phyloP scores from a whole-genome alignment of 2,797 vertebrate genomes.

The Ceryle rudis region DNA sequence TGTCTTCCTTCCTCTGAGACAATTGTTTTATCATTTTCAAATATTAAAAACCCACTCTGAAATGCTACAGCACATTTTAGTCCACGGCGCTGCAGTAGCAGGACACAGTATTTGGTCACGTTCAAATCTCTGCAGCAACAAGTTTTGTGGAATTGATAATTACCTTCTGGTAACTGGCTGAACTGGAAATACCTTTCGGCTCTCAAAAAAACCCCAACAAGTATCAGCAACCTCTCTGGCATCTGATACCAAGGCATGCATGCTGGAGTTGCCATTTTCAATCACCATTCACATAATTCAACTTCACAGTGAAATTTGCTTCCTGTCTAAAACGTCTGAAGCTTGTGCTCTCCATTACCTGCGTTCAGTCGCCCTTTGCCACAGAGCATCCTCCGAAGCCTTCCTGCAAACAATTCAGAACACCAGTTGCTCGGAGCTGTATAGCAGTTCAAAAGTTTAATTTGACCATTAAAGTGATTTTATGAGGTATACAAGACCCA shows the following conservation, averaged over 20 bases:
- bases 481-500: neutral
- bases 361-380: neutral
- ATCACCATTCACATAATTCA: neutral
- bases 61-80: neutral
- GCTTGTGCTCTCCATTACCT: neutral
- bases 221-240: neutral
- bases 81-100: neutral
- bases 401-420: neutral
- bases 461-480: conserved; percentile 12
- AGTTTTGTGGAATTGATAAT: fast-evolving
- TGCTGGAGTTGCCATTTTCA: neutral
- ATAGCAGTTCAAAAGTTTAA: conserved; percentile 4
- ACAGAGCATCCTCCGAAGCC: neutral
- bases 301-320: neutral
- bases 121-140: neutral
- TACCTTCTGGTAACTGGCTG: neutral
- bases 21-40: conserved; percentile 10
- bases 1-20: neutral
- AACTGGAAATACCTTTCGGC: neutral
- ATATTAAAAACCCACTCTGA: neutral
- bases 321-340: neutral
- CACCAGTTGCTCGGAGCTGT: neutral
- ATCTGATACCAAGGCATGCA: neutral
- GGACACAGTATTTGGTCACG: neutral
- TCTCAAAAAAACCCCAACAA: neutral